These are phyloP conservation scores for Monochamus saltuarius DNA, from an alignment of 1,140 invertebrate genomes.

Conservation along the genomic window DNA sequence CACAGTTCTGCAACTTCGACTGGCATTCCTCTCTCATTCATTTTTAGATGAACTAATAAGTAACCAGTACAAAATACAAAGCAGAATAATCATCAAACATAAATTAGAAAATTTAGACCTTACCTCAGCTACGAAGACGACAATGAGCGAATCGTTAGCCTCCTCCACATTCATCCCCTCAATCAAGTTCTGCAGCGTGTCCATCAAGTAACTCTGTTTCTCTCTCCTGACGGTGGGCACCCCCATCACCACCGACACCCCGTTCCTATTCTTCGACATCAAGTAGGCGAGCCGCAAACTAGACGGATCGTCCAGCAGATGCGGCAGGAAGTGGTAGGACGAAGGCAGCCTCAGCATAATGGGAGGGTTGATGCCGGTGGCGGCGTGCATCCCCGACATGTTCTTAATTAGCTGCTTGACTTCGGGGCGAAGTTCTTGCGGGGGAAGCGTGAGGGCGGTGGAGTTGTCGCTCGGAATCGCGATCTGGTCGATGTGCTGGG, in stretches of 20 bases:
- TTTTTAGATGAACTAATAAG: too few relatives aligned
- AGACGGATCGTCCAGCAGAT: slow-evolving; percentile 76
- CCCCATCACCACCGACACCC: slow-evolving; percentile 82
- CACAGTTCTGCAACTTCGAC: too few relatives aligned
- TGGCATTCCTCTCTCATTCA: too few relatives aligned
- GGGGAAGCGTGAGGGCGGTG: slow-evolving; percentile 40
- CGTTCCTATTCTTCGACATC: slow-evolving; percentile 70
- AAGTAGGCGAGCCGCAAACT: slow-evolving; percentile 78
- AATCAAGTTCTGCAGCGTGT: slow-evolving; percentile 85
- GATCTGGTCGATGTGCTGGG: slow-evolving; percentile 60
- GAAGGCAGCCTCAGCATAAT: slow-evolving; percentile 67
- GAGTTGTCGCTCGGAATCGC: slow-evolving; percentile 46
- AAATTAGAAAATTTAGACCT: too few relatives aligned
- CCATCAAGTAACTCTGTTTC: slow-evolving; percentile 84
- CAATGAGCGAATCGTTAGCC: slow-evolving; percentile 77
- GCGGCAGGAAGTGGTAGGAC: slow-evolving; percentile 84
- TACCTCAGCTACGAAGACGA: slow-evolving; percentile 89
- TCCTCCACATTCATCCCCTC: slow-evolving; percentile 77
- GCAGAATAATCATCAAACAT: too few relatives aligned
- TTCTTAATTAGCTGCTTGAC: slow-evolving; percentile 55
- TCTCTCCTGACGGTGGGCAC: slow-evolving; percentile 86
- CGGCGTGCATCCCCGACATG: slow-evolving; percentile 52
- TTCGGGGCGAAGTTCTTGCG: slow-evolving; percentile 55
- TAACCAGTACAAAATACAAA: too few relatives aligned
- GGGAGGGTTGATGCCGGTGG: slow-evolving; percentile 48